phyloP scores from a whole-genome alignment of 1,140 invertebrate genomes.

The Odontomachus brunneus region DNA sequence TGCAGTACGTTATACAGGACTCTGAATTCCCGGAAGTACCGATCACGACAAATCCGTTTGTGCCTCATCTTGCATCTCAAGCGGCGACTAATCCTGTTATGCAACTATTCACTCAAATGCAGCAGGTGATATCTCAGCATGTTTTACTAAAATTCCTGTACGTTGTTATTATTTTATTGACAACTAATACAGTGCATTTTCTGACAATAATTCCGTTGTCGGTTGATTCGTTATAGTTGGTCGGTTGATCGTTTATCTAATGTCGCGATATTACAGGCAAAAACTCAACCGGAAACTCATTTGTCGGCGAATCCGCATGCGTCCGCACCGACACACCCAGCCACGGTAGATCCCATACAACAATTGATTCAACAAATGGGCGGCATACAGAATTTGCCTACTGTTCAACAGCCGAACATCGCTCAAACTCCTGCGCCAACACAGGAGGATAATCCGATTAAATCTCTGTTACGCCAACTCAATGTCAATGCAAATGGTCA shows the following conservation, averaged over 20 bases:
- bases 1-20: slow-evolving; percentile 85
- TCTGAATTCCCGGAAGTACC: slow-evolving; percentile 84
- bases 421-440: slow-evolving; percentile 60
- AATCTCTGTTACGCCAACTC: slow-evolving; percentile 85
- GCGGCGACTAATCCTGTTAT: slow-evolving; percentile 85
- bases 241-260: neutral
- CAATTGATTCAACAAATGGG: slow-evolving; percentile 86
- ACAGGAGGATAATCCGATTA: slow-evolving; percentile 85
- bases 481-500: slow-evolving; percentile 80
- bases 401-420: slow-evolving; percentile 80
- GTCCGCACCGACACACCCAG: slow-evolving; percentile 60
- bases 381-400: slow-evolving; percentile 83
- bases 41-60: slow-evolving; percentile 79
- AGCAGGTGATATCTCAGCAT: slow-evolving; percentile 80
- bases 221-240: neutral
- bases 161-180: neutral
- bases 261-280: slow-evolving; percentile 74
- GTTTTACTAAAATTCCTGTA: neutral
- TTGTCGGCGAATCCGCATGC: slow-evolving; percentile 78
- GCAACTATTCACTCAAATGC: slow-evolving; percentile 87
- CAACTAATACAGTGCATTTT: no score
- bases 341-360: slow-evolving; percentile 85
- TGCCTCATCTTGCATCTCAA: slow-evolving; percentile 75
- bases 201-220: no score
- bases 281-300: slow-evolving; percentile 82